These are phyloP conservation scores for Onthophagus sagittarius DNA, from an alignment of 2,888 invertebrate genomes.

Conservation along the genomic window DNA sequence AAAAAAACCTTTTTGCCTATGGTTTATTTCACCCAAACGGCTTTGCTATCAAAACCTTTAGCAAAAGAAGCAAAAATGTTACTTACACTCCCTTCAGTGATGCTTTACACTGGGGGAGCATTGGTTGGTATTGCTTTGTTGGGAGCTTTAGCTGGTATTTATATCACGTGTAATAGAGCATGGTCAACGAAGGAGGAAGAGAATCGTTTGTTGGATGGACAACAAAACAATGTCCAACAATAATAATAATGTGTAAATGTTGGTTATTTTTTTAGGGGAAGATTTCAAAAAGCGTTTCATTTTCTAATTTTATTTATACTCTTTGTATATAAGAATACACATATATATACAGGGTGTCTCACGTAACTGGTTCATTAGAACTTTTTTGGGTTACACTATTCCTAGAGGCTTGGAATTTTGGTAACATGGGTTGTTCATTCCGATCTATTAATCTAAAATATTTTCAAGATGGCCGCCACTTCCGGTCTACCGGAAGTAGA, in stretches of 20 bases:
- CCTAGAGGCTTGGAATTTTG: no score
- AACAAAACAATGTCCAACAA: background rate
- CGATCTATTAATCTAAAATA: no score
- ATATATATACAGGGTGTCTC: no score
- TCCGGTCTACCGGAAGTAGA: no score
- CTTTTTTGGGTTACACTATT: no score
- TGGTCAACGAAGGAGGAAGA: conserved; percentile 44
- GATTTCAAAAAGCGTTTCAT: conserved; percentile 15
- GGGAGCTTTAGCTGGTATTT: conserved; percentile 42
- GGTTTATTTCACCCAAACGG: conserved; percentile 73
- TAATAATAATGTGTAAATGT: conserved; percentile 16
- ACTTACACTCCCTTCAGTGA: conserved; percentile 53
- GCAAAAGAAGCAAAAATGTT: conserved; percentile 55
- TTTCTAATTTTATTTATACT: conserved; percentile 20
- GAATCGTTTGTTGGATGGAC: conserved; percentile 35
- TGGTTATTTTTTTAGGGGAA: background rate
- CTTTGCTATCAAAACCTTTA: conserved; percentile 56
- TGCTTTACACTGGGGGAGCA: conserved; percentile 55
- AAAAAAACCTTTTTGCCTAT: conserved; percentile 63
- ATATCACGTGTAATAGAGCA: conserved; percentile 39
- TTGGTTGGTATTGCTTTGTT: conserved; percentile 50
- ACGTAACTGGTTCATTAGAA: no score
- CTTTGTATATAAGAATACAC: background rate
- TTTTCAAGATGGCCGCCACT: no score
- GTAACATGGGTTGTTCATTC: no score